Conservation (phyloP, 2,888 invertebrate genomes). For the Philaethria dido region DNA sequence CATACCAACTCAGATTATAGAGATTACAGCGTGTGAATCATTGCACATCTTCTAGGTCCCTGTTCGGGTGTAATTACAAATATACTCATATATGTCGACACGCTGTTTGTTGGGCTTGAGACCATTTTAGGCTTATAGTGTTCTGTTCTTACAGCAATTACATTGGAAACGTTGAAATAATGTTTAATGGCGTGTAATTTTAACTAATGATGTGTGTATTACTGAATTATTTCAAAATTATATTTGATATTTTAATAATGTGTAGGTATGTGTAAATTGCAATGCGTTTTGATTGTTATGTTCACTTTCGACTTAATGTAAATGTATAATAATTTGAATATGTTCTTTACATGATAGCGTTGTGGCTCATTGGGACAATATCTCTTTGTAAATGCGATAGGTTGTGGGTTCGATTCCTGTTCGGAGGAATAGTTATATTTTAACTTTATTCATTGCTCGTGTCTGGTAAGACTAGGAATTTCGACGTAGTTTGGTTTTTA, state of each 20-base stretch:
- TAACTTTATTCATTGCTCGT: no score
- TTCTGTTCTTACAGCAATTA: conserved; percentile 1
- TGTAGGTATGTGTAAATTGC: background rate
- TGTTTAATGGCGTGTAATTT: conserved; percentile 21
- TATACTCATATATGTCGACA: conserved; percentile 17
- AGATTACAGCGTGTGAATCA: conserved; percentile 82
- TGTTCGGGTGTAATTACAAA: conserved; percentile 23
- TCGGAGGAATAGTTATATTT: no score
- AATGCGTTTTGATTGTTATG: background rate
- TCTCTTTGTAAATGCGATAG: no score
- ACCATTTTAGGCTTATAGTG: conserved; percentile 8
- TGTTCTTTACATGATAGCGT: no score
- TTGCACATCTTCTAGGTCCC: conserved; percentile 66
- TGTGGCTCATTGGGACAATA: no score
- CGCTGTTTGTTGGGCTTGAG: conserved; percentile 8
- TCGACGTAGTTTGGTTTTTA: no score
- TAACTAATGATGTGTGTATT: conserved; percentile 5
- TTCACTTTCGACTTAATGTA: background rate
- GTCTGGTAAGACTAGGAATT: no score
- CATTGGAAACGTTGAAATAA: conserved; percentile 19
- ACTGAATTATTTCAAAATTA: conserved; percentile 10
- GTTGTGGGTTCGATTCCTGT: no score
- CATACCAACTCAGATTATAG: conserved; percentile 81
- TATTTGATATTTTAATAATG: conserved; percentile 1
- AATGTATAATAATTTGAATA: no score